Evolutionary conservation across 2,113 vertebrate genomes (phyloP), one percentile per base, ranked within the genome.

Genomic region (Xiphophorus hellerii): DNA sequence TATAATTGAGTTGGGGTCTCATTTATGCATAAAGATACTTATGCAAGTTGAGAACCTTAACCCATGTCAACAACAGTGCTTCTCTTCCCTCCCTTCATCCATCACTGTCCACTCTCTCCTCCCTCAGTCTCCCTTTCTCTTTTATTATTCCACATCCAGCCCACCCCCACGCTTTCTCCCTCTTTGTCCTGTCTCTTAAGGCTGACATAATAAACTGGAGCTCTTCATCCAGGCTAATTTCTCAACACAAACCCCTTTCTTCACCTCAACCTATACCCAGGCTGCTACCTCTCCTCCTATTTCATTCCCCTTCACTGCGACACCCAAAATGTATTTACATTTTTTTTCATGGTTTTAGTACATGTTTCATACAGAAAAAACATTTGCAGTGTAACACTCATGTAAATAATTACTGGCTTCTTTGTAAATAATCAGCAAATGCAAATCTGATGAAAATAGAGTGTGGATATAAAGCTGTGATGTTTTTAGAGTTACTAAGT

Each of bases 221-320:
- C 90, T 90, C 90, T 93, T 94, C 89, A 93, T 92, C 84, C 86
- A 78, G 85, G 83, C 90, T 92, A 92, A 93, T 93, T 93, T 93
- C 90, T 88, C 84, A 87, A 87, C 89, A 86, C 84, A 87, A 89
- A 86, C 69, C 77, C 73, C 77, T 92, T 92, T 90, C 90, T 92
- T 44, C 78, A 44, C 48, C 66, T 88, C 86, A 83, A 86, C 86
- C 72, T 84, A 76, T 70, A 35, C 62, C 84, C 82, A 79, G 66
- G 71, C 72, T 44, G 29, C 71, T 30, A 14, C 62, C 68, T 83
- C 81, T 76, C 81, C 81, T 25, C 73, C 77, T 71, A 44, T 67
- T 65, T 37, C 37, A 25, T 58, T n/a, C 51, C 25, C 51, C 51
- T 58, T 58, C 51, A n/a, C 22, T 58, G 51, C 31, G 28, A 37